A percentile compares a stretch with the other conserved stretches of the same genome.
Evolutionary conservation across 1,140 invertebrate genomes (phyloP).

Genomic region (Zaprionus africanus): DNA sequence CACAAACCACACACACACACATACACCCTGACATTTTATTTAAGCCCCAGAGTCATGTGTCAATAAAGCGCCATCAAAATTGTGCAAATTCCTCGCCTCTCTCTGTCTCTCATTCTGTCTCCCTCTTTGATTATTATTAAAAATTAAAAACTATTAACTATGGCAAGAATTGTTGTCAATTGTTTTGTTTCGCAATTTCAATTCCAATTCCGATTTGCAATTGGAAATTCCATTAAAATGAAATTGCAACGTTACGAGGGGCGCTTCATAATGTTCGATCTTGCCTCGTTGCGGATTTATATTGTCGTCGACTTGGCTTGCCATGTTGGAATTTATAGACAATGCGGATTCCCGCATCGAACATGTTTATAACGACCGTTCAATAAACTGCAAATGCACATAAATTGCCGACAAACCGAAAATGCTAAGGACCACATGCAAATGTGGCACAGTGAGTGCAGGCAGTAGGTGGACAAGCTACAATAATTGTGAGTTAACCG

Average conservation of each 20-base stretch:
- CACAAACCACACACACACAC: slow-evolving; percentile 44
- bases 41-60: slow-evolving; percentile 34
- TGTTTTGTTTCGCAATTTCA: neutral
- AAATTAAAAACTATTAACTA: slow-evolving; percentile 65
- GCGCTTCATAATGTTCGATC: neutral
- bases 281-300: slow-evolving; percentile 15
- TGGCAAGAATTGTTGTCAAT: slow-evolving; percentile 15
- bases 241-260: slow-evolving; percentile 2
- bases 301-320: slow-evolving; percentile 43
- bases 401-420: slow-evolving; percentile 35
- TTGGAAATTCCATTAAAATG: slow-evolving; percentile 39
- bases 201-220: neutral
- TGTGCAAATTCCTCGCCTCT: slow-evolving; percentile 9
- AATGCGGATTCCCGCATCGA: slow-evolving; percentile 43
- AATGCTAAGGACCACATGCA: slow-evolving; percentile 37
- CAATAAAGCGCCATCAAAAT: slow-evolving; percentile 45
- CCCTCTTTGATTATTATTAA: slow-evolving; percentile 39
- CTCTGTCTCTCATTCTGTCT: neutral
- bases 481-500: neutral
- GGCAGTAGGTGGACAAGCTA: slow-evolving; percentile 23
- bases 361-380: slow-evolving; percentile 63
- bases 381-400: slow-evolving; percentile 70
- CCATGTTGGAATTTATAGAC: slow-evolving; percentile 54
- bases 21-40: neutral
- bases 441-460: slow-evolving; percentile 40